Conservation (phyloP, 92 coral and sea anemone genomes). For the Zoanthus sociatus region DNA sequence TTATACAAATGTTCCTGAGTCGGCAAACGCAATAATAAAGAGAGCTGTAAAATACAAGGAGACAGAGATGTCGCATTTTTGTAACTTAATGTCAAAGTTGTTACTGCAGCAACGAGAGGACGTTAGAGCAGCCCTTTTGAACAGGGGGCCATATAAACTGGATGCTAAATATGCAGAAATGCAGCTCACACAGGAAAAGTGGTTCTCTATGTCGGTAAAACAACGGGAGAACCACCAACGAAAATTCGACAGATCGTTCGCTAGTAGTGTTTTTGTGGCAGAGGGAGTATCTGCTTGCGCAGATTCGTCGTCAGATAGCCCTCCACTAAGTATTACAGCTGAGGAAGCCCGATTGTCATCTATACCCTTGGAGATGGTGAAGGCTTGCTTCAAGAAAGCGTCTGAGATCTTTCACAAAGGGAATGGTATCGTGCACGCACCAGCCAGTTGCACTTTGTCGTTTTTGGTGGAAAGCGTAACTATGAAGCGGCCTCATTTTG, state of each 20-base stretch:
- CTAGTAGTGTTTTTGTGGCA: background rate
- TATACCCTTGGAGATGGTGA: slow-evolving; percentile 23
- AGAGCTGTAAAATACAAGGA: slow-evolving; percentile 26
- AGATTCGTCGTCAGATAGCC: slow-evolving; percentile 5
- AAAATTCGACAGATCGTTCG: background rate
- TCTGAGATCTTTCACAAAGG: slow-evolving; percentile 30
- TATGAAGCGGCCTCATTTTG: slow-evolving; percentile 49
- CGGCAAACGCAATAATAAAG: slow-evolving; percentile 32
- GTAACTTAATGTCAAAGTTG: background rate
- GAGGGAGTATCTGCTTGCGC: background rate
- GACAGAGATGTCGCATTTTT: slow-evolving; percentile 16
- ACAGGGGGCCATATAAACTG: slow-evolving; percentile 30
- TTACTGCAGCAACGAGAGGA: slow-evolving; percentile 7
- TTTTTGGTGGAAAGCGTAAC: slow-evolving; percentile 56
- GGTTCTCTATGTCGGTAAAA: slow-evolving; percentile 30
- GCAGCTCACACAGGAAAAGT: slow-evolving; percentile 24
- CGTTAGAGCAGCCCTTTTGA: background rate
- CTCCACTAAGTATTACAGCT: slow-evolving; percentile 3
- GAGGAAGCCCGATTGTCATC: slow-evolving; percentile 33
- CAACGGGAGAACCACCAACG: slow-evolving; percentile 7
- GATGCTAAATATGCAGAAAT: background rate
- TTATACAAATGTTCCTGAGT: slow-evolving; percentile 44
- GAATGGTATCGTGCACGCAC: slow-evolving; percentile 47
- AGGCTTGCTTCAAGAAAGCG: slow-evolving; percentile 27
- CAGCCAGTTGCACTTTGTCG: slow-evolving; percentile 28